Evolutionary conservation across 2,888 invertebrate genomes (phyloP), one percentile per base, ranked within the genome.

Genomic region (Dryomyza anilis): DNA sequence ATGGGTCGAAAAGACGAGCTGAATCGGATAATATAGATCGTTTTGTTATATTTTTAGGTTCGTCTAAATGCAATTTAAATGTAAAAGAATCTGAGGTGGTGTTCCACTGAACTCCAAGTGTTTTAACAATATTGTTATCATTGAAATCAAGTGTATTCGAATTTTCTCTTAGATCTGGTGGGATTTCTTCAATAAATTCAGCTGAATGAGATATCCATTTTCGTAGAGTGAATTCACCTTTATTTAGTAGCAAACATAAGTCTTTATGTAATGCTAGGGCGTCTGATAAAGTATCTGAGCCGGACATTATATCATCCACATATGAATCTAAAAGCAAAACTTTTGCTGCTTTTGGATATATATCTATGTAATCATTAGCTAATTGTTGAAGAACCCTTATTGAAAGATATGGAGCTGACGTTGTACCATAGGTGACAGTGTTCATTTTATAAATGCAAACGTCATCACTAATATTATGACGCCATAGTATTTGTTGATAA

Each of bases 401-500:
- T 3, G 67, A 46, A 3, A 67, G 53, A 53, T 64, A 67, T 2
- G 69, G 65, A 59, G 39, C 43, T 5, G 29, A 53, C 8, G 30
- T 53, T 29, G 53, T 53, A 19, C 65, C 68, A 53, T 67, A 69
- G 12, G 63, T 69, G 1, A 67, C 58, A 10, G 64, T 69, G 4
- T 55, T 62, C 5, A 67, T 25, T 53, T 68, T 46, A 33, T 65
- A 69, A 23, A 66, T 63, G 4, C 55, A 66, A 46, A 67, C 63
- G 10, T 59, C 57, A 25, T 66, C 63, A 19, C 4, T 21, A 4
- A 33, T n/a, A 2, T 8, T 55, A 16, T 6, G 19, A 10, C 65
- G 53, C 66, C 69, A 69, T 6, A 69, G 53, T 48, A 70, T 67
- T 19, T 64, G 67, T n/a, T 69, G 70, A 63, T 30, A 69, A 36